phyloP scores from a whole-genome alignment of 1,140 invertebrate genomes.

The Agrypnia vestita region DNA sequence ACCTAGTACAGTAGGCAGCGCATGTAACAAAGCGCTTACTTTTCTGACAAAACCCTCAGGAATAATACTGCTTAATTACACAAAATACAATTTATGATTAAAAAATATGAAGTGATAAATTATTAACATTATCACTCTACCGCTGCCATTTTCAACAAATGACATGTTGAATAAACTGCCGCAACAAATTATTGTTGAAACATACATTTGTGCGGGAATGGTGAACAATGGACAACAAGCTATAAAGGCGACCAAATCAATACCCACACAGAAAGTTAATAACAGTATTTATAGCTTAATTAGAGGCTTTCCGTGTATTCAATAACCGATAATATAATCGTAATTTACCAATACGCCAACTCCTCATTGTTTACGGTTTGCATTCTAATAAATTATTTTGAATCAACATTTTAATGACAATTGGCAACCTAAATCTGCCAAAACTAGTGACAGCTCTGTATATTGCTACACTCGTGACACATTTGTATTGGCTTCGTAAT shows the following conservation, averaged over 20 bases:
- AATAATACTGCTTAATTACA: too few relatives aligned
- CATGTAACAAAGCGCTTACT: too few relatives aligned
- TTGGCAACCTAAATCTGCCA: neutral
- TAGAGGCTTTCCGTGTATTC: slow-evolving; percentile 19
- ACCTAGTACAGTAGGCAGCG: too few relatives aligned
- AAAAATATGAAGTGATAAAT: too few relatives aligned
- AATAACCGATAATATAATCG: slow-evolving; percentile 22
- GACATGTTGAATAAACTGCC: too few relatives aligned
- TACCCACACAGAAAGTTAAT: slow-evolving; percentile 1
- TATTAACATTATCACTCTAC: too few relatives aligned
- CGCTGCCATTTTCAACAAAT: too few relatives aligned
- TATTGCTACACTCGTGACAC: too few relatives aligned
- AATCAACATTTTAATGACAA: neutral
- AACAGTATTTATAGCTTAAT: slow-evolving; percentile 34
- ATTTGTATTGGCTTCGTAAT: too few relatives aligned
- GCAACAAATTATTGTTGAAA: too few relatives aligned
- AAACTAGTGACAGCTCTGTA: neutral
- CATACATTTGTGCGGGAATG: slow-evolving; percentile 5
- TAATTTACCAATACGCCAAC: slow-evolving; percentile 23
- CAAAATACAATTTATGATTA: too few relatives aligned
- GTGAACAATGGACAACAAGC: slow-evolving; percentile 18
- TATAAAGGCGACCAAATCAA: neutral
- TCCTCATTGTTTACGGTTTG: slow-evolving; percentile 8
- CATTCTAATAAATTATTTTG: neutral
- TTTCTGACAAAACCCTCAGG: too few relatives aligned